Evolutionary conservation across 2,888 invertebrate genomes (phyloP), one percentile per base, ranked within the genome.

Genomic region (Taphrorychus bicolor): DNA sequence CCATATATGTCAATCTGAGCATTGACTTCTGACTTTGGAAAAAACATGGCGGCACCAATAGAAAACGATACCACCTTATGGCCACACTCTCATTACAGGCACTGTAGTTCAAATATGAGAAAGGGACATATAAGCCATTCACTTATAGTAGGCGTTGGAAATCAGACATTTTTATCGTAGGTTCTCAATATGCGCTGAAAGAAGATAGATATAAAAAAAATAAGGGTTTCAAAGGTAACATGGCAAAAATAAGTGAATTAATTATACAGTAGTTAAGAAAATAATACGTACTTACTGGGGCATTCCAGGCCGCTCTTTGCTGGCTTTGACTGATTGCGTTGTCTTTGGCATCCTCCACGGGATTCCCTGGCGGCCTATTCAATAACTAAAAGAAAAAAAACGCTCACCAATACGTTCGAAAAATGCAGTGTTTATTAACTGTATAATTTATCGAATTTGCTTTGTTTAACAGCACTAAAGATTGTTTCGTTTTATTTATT

Each of bases 331-430:
- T 24, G 42, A 42, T 52, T 14, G 58, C 56, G 17, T 65, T 59
- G 3, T 40, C 42, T 22, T 56, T 53, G 18, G 57, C 57, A 11
- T 76, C 73, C 24, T 70, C 72, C 9, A 69, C 63, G 14, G 75
- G 71, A 71, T 75, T 74, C 51, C 75, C 75, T 23, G 76, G 76
- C 18, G 73, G 73, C 67, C 76, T 77, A 70, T 77, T 76, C 69
- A 80, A 70, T 17, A 80, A 72, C 80, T 80, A 59, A 59, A 76
- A 74, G 11, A 42, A 9, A 58, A 58, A 16, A 32, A 51, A 21
- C 16, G 16, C 14, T 5, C 24, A 66, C 60, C 66, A 65, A 66
- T 52, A 11, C n/a, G n/a, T 53, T 61, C 52, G 22, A 59, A 42
- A 22, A 60, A 17, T 54, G 3, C 1, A n/a, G n/a, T n/a, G n/a